These are phyloP conservation scores for Harlomillsia oculata DNA, from an alignment of 1,140 invertebrate species.

Conservation along the genomic window DNA sequence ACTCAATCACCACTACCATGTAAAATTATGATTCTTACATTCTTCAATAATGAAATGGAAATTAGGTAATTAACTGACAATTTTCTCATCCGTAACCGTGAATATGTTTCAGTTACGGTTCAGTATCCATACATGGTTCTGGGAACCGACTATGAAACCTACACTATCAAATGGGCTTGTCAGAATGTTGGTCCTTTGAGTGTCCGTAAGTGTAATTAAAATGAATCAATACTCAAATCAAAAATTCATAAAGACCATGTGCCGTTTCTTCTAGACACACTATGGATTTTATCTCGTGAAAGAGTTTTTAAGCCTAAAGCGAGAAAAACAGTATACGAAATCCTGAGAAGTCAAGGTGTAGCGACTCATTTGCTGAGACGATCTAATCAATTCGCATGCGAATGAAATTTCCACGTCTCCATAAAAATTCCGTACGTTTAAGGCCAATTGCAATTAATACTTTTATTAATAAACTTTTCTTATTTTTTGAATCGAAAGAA, in stretches of 20 bases:
- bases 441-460: too few relatives aligned
- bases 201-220: slow-evolving; percentile 23
- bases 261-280: slow-evolving; percentile 11
- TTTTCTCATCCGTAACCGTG: neutral
- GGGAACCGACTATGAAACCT: slow-evolving; percentile 40
- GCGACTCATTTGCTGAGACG: neutral
- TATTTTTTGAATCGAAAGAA: too few relatives aligned
- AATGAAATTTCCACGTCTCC: too few relatives aligned
- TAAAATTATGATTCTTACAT: slow-evolving; percentile 60
- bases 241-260: too few relatives aligned
- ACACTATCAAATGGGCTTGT: slow-evolving; percentile 40
- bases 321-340: slow-evolving; percentile 10
- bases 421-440: too few relatives aligned
- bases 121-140: slow-evolving; percentile 37
- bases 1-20: slow-evolving; percentile 26
- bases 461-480: too few relatives aligned
- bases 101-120: slow-evolving; percentile 16
- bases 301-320: slow-evolving; percentile 3
- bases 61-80: slow-evolving; percentile 40
- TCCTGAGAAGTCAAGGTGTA: neutral
- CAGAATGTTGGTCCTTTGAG: slow-evolving; percentile 27
- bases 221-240: neutral
- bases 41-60: too few relatives aligned
- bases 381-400: too few relatives aligned
- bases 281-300: slow-evolving; percentile 26